Conservation (phyloP, 1,140 invertebrate genomes). For the Trachelipus rathkii region DNA sequence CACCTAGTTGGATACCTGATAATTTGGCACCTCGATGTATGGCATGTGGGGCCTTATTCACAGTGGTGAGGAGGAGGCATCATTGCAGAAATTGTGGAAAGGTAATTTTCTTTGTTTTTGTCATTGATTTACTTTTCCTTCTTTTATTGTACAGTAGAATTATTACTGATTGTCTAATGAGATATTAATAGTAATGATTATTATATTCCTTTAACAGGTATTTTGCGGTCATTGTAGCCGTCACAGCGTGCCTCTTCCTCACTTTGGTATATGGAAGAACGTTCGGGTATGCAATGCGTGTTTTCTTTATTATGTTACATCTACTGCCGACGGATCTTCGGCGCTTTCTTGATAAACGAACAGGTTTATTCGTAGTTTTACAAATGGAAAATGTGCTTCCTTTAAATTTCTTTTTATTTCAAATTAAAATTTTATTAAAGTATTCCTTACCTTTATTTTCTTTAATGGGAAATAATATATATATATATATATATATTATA, state of each 20-base stretch:
- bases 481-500: too few species aligned
- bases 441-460: too few species aligned
- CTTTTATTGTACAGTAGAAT: too few species aligned
- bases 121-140: not conserved
- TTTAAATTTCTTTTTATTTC: not conserved
- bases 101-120: conserved; percentile 49
- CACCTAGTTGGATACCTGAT: conserved; percentile 88
- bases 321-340: conserved; percentile 26
- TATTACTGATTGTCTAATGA: too few species aligned
- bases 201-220: conserved; percentile 58
- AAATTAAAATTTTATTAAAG: too few species aligned
- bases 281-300: conserved; percentile 92
- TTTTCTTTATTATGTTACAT: conserved; percentile 46
- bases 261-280: conserved; percentile 84
- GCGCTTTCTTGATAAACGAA: not conserved
- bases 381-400: not conserved
- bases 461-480: too few species aligned
- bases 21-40: conserved; percentile 86
- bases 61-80: conserved; percentile 87
- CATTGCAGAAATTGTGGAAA: conserved; percentile 89
- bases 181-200: too few species aligned
- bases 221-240: conserved; percentile 91
- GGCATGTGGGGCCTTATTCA: conserved; percentile 85
- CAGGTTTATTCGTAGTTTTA: not conserved
- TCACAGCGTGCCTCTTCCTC: conserved; percentile 85